Base-by-base conservation (phyloP, 2,113 vertebrate genomes). In the Spea bombifrons region DNA sequence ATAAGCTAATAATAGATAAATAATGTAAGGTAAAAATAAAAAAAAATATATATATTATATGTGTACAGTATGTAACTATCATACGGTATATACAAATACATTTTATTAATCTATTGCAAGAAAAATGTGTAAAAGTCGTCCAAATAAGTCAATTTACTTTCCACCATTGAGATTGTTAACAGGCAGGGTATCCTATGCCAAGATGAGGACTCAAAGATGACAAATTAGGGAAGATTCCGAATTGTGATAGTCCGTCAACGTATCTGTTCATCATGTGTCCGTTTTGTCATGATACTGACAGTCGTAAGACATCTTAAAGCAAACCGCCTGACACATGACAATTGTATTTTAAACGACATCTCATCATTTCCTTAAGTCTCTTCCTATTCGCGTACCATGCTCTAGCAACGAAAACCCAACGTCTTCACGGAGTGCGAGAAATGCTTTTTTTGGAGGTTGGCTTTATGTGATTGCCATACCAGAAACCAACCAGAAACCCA, bases 261-360 rank as follows among this genome's bases (percentile, higher is more conserved):
- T 67, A 68, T 46, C 75, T 30, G 53, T 15, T 3, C 53, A n/a
- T 77, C 75, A 77, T 43, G 74, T 69, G 75, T 77, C 75, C 50
- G 52, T 57, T 49, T 59, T 68, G 16, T 68, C 75, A 63, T 70
- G 75, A 69, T 67, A 70, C 43, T 70, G 75, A 70, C 75, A 77
- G 55, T 61, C 4, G 75, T 46, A 16, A 71, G 10, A 15, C 16
- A 12, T 61, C 5, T 50, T 57, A 76, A 44, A 67, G 15, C 75
- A 13, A 8, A 16, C 53, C 45, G 17, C 50, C 49, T 76, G 75
- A 72, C 61, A 72, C 17, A 65, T 72, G 52, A 47, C 63, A 71
- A 72, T 66, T 65, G 50, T n/a, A 70, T 71, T 52, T 63, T 30
- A 71, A 66, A 64, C 48, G 55, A 57, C 55, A 50, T 47, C 49